Base-by-base conservation (phyloP, 1,140 invertebrate genomes). In the Trichonephila inaurata region DNA sequence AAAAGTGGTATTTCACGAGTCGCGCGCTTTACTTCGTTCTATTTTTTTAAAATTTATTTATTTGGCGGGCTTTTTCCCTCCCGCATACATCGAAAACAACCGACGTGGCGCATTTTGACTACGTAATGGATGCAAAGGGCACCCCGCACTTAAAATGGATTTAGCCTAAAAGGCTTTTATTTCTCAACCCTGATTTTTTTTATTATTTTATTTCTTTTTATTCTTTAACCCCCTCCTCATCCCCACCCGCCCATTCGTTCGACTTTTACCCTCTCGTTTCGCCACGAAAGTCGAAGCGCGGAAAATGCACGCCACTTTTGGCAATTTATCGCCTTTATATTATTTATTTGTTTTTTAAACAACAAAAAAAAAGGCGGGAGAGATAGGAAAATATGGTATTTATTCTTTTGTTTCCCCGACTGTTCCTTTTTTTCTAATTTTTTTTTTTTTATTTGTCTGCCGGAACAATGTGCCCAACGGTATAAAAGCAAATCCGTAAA, bases 151-250 rank as follows among this genome's bases (percentile, higher is more conserved):
- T 93, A 93, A 93, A 93, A 93, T 93, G 92, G 92, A 93, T 93
- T 93, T 93, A 93, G 92, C 92, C 92, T 93, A 93, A 93, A 93
- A 93, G 92, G 92, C 92, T 93, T 93, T 93, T 93, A 93, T 93
- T 93, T 93, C 86, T 93, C 85, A 40, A 93, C 66, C 62, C 85
- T 64, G 44, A 4, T 62, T 88, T 87, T 87, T 62, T 93, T 88
- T 44, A 61, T 60, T 72, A 51, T 62, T 60, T 93, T 93, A 7
- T 93, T 92, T 61, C n/a, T 91, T 91, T 86, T 92, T 83, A 51
- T 92, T 86, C 61, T 28, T 40, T 72, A 16, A 7, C 83, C 51
- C 51, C 58, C 12, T 58, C 28, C 60, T 21, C 86, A 61, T 12
- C 21, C 60, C 61, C 61, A 19, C 14, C n/a, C 21, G 12, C 58